phyloP scores from a whole-genome alignment of 2,113 vertebrate genomes.

The Clinocottus analis region DNA sequence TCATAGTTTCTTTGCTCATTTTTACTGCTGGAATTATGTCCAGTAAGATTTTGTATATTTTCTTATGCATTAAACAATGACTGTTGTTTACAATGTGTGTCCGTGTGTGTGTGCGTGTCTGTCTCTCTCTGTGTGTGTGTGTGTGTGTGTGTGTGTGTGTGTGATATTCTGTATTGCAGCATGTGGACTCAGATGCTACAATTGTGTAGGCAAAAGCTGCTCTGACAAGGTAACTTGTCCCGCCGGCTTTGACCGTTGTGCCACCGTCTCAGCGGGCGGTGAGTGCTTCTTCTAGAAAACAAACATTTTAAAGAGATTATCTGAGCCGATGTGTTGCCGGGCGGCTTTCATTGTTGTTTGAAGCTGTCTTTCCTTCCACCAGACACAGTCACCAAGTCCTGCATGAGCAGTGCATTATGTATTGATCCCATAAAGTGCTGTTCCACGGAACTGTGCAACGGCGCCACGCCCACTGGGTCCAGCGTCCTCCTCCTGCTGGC shows the following conservation, averaged over 20 bases:
- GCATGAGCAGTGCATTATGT: neutral
- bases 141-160: too few relatives aligned
- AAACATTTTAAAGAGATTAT: neutral
- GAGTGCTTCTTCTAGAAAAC: neutral
- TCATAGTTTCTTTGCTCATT: too few relatives aligned
- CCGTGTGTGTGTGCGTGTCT: too few relatives aligned
- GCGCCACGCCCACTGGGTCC: neutral
- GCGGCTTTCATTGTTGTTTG: neutral
- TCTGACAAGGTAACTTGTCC: neutral
- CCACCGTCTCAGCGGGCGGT: rapidly evolving
- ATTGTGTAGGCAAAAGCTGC: neutral
- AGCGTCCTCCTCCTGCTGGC: slow-evolving; percentile 47
- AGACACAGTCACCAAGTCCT: neutral
- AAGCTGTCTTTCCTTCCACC: neutral
- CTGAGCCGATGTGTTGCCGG: neutral
- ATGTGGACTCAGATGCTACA: neutral
- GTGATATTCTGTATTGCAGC: too few relatives aligned
- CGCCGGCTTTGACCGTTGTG: rapidly evolving
- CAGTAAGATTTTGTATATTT: too few relatives aligned
- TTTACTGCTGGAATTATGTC: too few relatives aligned
- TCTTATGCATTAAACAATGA: too few relatives aligned
- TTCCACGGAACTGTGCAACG: slow-evolving; percentile 53
- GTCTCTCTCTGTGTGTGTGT: too few relatives aligned
- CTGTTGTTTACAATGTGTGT: too few relatives aligned
- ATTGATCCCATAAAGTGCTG: neutral